Evolutionary conservation across 1,140 invertebrate genomes (phyloP).

Genomic region (Drusus annulatus): DNA sequence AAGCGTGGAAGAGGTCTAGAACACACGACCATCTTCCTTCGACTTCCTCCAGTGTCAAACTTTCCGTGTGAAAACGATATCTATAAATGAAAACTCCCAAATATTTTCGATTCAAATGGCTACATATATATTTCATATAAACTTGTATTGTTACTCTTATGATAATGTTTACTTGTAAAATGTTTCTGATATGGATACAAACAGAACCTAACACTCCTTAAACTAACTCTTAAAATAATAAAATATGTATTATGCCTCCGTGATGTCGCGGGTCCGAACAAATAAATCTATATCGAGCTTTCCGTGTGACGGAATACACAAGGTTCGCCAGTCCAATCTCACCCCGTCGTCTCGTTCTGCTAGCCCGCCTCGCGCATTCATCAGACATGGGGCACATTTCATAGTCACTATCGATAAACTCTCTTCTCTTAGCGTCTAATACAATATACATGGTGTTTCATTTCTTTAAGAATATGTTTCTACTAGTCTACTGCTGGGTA

Average conservation of each 20-base stretch:
- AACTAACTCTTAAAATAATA: slow-evolving; percentile 24
- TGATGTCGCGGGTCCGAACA: neutral
- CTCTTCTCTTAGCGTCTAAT: slow-evolving; percentile 35
- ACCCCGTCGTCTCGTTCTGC: too few species aligned
- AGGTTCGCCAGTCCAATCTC: too few species aligned
- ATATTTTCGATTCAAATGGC: too few species aligned
- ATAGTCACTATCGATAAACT: slow-evolving; percentile 21
- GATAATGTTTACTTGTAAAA: slow-evolving; percentile 7
- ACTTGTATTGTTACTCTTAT: slow-evolving; percentile 16
- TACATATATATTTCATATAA: slow-evolving; percentile 1
- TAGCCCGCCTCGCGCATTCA: too few species aligned
- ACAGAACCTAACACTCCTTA: slow-evolving; percentile 27
- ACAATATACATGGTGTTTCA: slow-evolving; percentile 49
- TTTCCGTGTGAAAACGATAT: neutral
- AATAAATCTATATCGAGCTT: neutral
- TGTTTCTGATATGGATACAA: slow-evolving; percentile 37
- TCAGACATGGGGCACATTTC: neutral
- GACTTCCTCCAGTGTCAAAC: neutral
- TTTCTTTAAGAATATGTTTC: slow-evolving; percentile 43
- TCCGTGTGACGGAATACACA: too few species aligned
- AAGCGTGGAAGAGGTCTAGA: too few species aligned
- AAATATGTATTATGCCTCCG: slow-evolving; percentile 14
- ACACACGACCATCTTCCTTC: too few species aligned
- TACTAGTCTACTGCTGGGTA: neutral
- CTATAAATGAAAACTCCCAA: slow-evolving; percentile 1